Conservation (phyloP, 1,140 invertebrate genomes). For the Harlomillsia oculata region DNA sequence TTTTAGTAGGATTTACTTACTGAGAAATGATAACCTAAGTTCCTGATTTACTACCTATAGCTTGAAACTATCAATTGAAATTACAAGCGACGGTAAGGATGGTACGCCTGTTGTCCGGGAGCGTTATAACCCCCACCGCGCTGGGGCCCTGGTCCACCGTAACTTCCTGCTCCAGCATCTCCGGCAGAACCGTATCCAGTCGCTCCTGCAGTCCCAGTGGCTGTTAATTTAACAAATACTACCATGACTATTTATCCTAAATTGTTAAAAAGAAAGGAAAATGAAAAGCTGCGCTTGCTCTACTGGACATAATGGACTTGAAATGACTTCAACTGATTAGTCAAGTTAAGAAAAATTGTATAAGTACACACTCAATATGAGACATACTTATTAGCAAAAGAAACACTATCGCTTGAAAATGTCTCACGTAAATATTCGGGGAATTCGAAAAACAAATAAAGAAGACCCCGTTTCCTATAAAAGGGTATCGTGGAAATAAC, state of each 20-base stretch:
- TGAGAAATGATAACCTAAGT: not conserved
- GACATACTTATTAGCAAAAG: not conserved
- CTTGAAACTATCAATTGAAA: not conserved
- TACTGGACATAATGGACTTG: not conserved
- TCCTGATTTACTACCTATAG: constrained; percentile 7
- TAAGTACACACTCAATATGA: not conserved
- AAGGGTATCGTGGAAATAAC: constrained; percentile 3
- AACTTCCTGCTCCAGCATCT: constrained; percentile 37
- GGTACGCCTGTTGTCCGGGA: constrained; percentile 37
- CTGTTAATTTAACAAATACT: constrained; percentile 39
- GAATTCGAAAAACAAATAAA: not conserved
- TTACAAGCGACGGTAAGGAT: constrained; percentile 39
- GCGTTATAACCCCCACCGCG: constrained; percentile 36
- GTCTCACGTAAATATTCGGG: not conserved
- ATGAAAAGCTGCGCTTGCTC: too few relatives aligned
- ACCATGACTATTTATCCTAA: constrained; percentile 54
- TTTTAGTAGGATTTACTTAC: too few relatives aligned
- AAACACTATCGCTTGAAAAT: not conserved
- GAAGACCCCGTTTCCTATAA: not conserved
- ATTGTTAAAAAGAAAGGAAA: too few relatives aligned
- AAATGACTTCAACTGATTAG: not conserved
- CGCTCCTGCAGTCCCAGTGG: constrained; percentile 37
- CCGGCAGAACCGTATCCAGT: constrained; percentile 41
- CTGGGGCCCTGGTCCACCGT: constrained; percentile 38
- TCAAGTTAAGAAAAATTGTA: not conserved